These are phyloP conservation scores for Patiria pectinifera DNA, from an alignment of 53 echinoderm and acorn worm genomes.

Conservation along the genomic window DNA sequence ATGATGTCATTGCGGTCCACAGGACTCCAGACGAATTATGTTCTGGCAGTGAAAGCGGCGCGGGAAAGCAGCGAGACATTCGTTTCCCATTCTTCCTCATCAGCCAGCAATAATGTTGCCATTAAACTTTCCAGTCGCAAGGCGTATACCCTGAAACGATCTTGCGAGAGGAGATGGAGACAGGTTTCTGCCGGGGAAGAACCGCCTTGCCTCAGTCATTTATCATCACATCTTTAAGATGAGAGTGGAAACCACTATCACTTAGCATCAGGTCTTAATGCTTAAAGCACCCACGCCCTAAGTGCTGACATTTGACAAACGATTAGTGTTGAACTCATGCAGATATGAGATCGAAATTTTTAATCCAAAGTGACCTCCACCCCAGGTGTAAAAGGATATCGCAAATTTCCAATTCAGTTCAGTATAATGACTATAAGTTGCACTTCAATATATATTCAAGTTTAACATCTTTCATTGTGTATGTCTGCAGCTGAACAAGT, in stretches of 20 bases:
- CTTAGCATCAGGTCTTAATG: not conserved
- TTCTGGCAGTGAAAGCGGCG: not conserved
- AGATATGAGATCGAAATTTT: not conserved
- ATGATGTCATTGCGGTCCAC: not conserved
- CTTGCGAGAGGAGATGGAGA: not conserved
- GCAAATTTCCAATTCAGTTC: too few species aligned
- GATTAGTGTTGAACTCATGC: not conserved
- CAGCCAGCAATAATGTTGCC: not conserved
- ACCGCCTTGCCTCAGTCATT: not conserved
- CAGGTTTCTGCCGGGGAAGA: not conserved
- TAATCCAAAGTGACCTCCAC: too few species aligned
- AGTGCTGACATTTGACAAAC: not conserved
- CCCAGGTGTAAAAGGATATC: too few species aligned
- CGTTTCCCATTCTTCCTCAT: not conserved
- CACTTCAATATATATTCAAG: too few species aligned
- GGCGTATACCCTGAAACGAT: not conserved
- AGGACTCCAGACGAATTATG: not conserved
- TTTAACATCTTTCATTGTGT: too few species aligned
- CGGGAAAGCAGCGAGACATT: not conserved
- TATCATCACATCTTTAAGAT: not conserved
- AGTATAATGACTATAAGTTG: too few species aligned
- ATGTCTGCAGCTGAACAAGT: too few species aligned
- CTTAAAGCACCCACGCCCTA: not conserved
- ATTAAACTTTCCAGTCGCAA: not conserved
- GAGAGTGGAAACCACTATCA: not conserved